A percentile compares a stretch with the other conserved stretches of the same genome.
These are phyloP conservation scores for Ailurus styani DNA, from an alignment of 2,113 vertebrate genomes.

Conservation along the genomic window DNA sequence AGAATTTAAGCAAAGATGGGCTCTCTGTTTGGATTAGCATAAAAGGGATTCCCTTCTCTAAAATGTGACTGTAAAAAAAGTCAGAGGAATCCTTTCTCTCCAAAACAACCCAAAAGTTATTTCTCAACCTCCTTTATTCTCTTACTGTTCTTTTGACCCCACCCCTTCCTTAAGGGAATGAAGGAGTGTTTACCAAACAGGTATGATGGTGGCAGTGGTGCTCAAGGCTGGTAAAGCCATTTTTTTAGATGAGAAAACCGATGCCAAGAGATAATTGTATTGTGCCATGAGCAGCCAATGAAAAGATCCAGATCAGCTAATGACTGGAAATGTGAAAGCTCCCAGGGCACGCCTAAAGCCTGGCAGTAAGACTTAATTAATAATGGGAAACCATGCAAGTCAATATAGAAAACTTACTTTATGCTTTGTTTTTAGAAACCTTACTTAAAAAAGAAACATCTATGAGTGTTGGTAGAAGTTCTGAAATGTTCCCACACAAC, in stretches of 20 bases:
- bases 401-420: neutral
- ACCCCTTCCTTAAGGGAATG: neutral
- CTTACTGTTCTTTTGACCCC: neutral
- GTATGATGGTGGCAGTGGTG: neutral
- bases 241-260: neutral
- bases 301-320: neutral
- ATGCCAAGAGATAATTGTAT: neutral
- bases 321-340: neutral
- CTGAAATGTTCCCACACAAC: neutral
- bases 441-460: neutral
- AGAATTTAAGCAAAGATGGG: neutral
- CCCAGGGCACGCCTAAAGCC: neutral
- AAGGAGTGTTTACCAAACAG: neutral
- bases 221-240: neutral
- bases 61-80: neutral
- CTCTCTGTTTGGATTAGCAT: neutral
- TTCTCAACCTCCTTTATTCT: neutral
- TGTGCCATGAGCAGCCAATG: neutral
- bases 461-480: too few species aligned
- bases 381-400: neutral
- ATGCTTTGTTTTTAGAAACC: neutral
- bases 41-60: neutral
- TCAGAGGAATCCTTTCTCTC: neutral
- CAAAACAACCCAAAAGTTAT: neutral
- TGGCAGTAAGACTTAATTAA: neutral